Base-by-base conservation (phyloP, 2,888 invertebrate species). In the Dascillus cervinus region DNA sequence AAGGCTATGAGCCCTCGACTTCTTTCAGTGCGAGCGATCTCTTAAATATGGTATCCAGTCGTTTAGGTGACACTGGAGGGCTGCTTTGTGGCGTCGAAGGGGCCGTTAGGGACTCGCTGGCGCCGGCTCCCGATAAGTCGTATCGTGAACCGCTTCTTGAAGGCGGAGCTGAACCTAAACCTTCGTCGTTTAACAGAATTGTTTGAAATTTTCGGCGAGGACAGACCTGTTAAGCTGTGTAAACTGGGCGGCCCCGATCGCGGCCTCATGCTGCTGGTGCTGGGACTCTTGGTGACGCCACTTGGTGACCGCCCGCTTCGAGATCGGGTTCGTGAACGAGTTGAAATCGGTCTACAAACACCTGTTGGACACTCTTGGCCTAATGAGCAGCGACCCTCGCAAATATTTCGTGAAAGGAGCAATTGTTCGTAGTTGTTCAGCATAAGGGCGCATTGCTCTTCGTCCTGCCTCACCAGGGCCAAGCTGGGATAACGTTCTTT, bases 361-460 rank as follows among this genome's bases (percentile, higher is more conserved):
- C 89, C 89, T 50, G 88, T 87, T 4, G 89, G 90, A 66, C 89
- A 90, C 48, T 81, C 79, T 52, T 85, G 77, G 24, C 87, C 87
- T 70, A 87, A 76, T 3, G 81, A 72, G 59, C 90, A 90, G 56
- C 82, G 81, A 23, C 88, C 89, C 62, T 90, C 89, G 65, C 90
- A 90, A 41, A 90, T 84, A 51, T 86, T 81, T 39, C 78, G 72
- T 36, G 85, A 79, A 49, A 77, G 75, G 29, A 89, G 69, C 62
- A 88, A 72, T 39, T 82, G 82, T 59, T 88, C 85, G 64, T 91
- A 94, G 39, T 82, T 83, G 56, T 82, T 80, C 46, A 94, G 71
- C 64, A 89, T 84, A 11, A 78, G 62, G 11, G 77, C 73, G 53
- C 89, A 91, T 49, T 85, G 80, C 10, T 79, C 72, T 36, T 81